Evolutionary conservation across 1,140 invertebrate species (phyloP), one percentile per base, ranked within the genome.

Genomic region (Harpegnathos saltator): DNA sequence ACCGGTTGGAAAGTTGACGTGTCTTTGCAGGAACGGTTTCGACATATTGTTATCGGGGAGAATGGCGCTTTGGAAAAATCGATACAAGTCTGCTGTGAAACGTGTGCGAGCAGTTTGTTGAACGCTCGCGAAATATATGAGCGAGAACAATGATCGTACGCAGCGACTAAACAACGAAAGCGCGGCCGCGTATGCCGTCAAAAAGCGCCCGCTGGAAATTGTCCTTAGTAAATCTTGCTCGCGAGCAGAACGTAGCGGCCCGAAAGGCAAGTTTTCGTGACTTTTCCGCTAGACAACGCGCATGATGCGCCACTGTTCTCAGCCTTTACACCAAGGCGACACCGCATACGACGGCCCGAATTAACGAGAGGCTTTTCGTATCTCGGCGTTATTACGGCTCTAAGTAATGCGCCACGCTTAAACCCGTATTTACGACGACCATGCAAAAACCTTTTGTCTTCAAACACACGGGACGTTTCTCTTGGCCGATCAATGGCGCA

Each of bases 321-420:
- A 17, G 68, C 33, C 58, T 75, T 85, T 69, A 68, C 54, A 54
- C 29, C 56, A 38, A 29, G 44, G 33, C 50, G 59, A 50, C 52
- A 9, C 7, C 38, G 54, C 73, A 59, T 65, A 61, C 78, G 24
- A 38, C 69, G 63, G 81, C 78, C 56, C 80, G 78, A 78, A 83
- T 83, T 87, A 87, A 85, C 85, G 85, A 87, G 84, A 72, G 44
- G 50, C 58, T 86, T 72, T 85, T 86, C 73, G 72, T 71, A 73
- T 85, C 22, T 63, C 61, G 48, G 59, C 75, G 56, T 83, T 85
- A 73, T 87, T 86, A 86, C 82, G 62, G 65, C 44, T 52, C 62
- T 85, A 86, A 87, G 80, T 80, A 84, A 75, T 71, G 74, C 62
- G 54, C 17, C 19, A 22, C 63, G 61, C 78, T 87, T 84, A 86